A percentile compares a stretch with the other conserved stretches of the same genome.
Conservation (phyloP, 2,113 vertebrate genomes). For the Sitta europaea region DNA sequence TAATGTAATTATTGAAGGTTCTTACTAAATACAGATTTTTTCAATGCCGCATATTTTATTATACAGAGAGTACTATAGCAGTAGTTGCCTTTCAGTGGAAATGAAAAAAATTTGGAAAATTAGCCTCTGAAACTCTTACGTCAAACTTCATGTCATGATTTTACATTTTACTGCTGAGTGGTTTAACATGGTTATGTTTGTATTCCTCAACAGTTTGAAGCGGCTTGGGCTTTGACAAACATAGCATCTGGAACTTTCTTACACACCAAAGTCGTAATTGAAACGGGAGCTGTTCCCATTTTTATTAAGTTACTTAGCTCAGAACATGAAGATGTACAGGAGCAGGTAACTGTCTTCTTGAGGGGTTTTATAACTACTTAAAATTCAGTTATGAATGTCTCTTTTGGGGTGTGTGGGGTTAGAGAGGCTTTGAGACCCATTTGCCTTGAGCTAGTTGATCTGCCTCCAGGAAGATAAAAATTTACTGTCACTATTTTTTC, state of each 20-base stretch:
- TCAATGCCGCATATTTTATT: not conserved
- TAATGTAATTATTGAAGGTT: not conserved
- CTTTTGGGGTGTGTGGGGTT: not conserved
- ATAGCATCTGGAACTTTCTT: constrained; percentile 92
- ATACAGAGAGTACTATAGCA: not conserved
- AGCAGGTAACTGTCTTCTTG: constrained; percentile 79
- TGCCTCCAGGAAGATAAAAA: not conserved
- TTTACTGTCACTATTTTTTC: not conserved
- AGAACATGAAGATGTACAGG: constrained; percentile 91
- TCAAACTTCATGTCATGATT: not conserved
- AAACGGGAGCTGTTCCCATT: constrained; percentile 91
- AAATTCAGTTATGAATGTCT: not conserved
- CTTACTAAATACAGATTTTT: not conserved
- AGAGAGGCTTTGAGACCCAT: not conserved
- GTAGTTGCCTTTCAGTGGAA: not conserved
- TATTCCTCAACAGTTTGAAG: constrained; percentile 80
- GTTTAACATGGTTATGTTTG: not conserved
- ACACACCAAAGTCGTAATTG: constrained; percentile 92
- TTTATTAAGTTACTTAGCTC: constrained; percentile 91
- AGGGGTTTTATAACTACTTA: not conserved
- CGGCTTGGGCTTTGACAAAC: constrained; percentile 92
- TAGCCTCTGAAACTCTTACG: not conserved
- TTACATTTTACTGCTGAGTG: not conserved
- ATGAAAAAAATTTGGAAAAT: not conserved
- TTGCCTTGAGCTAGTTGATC: not conserved